These are phyloP conservation scores for Microcebus ravelobensis DNA, from an alignment of 2,113 vertebrate genomes.

Conservation along the genomic window DNA sequence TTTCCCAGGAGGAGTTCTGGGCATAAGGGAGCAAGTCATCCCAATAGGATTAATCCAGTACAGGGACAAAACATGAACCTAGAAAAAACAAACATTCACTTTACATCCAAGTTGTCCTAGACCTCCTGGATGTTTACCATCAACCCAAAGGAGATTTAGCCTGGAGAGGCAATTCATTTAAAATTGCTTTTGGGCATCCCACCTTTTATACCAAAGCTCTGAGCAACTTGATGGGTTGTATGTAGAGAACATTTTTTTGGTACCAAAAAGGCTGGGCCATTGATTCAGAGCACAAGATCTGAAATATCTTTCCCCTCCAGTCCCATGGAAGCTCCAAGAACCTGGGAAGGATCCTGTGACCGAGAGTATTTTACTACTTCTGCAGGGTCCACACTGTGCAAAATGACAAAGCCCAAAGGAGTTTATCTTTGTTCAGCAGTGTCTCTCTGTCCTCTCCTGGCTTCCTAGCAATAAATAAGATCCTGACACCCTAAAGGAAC, in stretches of 20 bases:
- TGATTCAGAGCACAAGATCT: background rate
- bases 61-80: background rate
- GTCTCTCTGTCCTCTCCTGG: background rate
- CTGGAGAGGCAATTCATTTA: background rate
- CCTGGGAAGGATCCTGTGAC: background rate
- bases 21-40: background rate
- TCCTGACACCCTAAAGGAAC: conserved; percentile 35
- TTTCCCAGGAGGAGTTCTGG: background rate
- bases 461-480: conserved; percentile 67
- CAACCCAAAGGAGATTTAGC: background rate
- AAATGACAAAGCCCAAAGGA: conserved; percentile 2
- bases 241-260: background rate
- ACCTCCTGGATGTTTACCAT: background rate
- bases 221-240: background rate
- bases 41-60: background rate
- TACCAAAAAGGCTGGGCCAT: background rate
- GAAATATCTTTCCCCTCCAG: background rate
- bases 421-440: conserved; percentile 17
- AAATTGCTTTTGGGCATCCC: background rate
- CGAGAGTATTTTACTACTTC: background rate
- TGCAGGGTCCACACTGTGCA: background rate
- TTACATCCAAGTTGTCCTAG: background rate
- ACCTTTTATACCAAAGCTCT: background rate
- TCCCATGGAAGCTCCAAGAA: background rate
- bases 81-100: background rate